These are phyloP conservation scores for Kuschelorhynchus macadamiae DNA, from an alignment of 2,888 invertebrate genomes.

Conservation along the genomic window DNA sequence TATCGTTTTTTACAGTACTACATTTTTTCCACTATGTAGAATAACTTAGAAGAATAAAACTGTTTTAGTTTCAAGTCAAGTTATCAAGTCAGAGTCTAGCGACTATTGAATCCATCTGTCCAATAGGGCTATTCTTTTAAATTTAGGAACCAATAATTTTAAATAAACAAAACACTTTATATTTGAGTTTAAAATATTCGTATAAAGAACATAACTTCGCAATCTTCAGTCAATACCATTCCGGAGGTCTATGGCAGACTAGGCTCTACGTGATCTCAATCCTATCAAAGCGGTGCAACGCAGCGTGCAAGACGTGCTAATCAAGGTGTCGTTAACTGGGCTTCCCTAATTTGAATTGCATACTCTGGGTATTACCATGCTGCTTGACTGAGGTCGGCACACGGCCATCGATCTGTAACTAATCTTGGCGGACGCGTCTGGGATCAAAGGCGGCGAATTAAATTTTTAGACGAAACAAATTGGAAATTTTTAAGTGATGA, in stretches of 20 bases:
- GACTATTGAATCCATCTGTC: too few species aligned
- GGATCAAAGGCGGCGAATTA: slow-evolving; percentile 24
- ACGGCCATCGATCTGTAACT: slow-evolving; percentile 37
- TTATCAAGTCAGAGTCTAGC: too few species aligned
- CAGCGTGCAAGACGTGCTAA: slow-evolving; percentile 48
- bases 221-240: slow-evolving; percentile 16
- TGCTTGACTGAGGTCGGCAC: slow-evolving; percentile 40
- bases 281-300: slow-evolving; percentile 39
- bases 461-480: slow-evolving; percentile 1
- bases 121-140: too few species aligned
- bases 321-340: slow-evolving; percentile 46
- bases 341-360: slow-evolving; percentile 47
- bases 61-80: too few species aligned
- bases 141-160: too few species aligned
- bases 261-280: slow-evolving; percentile 22
- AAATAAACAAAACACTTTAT: too few species aligned
- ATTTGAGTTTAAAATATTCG: too few species aligned
- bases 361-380: slow-evolving; percentile 46
- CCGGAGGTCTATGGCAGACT: slow-evolving; percentile 22
- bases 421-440: slow-evolving; percentile 32
- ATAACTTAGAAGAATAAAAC: too few species aligned
- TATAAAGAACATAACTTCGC: slow-evolving; percentile 18
- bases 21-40: too few species aligned
- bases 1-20: too few species aligned
- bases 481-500: not conserved